A percentile compares a stretch with the other conserved stretches of the same genome.
These are phyloP conservation scores for Cosmia trapezina DNA, from an alignment of 2,888 invertebrate species.

Conservation along the genomic window DNA sequence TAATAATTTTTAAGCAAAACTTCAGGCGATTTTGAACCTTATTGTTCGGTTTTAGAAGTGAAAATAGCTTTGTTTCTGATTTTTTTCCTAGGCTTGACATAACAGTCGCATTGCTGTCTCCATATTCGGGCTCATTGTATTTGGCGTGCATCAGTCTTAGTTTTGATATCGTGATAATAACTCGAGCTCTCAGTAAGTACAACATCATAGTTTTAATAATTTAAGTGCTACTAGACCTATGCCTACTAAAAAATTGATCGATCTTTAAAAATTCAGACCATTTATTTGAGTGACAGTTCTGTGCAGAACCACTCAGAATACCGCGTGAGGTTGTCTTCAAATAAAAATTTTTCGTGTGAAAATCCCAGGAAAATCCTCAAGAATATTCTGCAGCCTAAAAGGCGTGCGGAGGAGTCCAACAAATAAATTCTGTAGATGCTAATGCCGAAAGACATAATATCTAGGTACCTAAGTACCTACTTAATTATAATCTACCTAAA, in stretches of 20 bases:
- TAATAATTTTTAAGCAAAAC: background rate
- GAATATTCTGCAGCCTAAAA: background rate
- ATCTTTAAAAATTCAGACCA: background rate
- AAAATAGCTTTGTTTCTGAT: background rate
- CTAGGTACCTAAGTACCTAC: too few species aligned
- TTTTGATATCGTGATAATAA: constrained; percentile 40
- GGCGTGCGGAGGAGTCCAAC: background rate
- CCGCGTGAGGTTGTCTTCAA: background rate
- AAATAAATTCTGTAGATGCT: background rate
- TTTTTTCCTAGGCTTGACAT: constrained; percentile 32
- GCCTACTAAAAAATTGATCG: background rate
- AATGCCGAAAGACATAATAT: background rate
- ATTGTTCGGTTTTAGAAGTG: background rate
- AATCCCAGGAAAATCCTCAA: too few species aligned
- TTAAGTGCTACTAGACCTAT: background rate
- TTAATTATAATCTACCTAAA: background rate
- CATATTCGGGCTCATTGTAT: constrained; percentile 47
- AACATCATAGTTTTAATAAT: background rate
- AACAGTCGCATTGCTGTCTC: constrained; percentile 34
- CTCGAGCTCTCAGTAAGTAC: constrained; percentile 33
- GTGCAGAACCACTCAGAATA: background rate
- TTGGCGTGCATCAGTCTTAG: constrained; percentile 54
- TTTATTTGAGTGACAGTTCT: too few species aligned
- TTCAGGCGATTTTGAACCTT: background rate
- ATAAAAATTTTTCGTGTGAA: too few species aligned